Base-by-base conservation (phyloP, 2,113 vertebrate genomes). In the Centrocercus urophasianus region DNA sequence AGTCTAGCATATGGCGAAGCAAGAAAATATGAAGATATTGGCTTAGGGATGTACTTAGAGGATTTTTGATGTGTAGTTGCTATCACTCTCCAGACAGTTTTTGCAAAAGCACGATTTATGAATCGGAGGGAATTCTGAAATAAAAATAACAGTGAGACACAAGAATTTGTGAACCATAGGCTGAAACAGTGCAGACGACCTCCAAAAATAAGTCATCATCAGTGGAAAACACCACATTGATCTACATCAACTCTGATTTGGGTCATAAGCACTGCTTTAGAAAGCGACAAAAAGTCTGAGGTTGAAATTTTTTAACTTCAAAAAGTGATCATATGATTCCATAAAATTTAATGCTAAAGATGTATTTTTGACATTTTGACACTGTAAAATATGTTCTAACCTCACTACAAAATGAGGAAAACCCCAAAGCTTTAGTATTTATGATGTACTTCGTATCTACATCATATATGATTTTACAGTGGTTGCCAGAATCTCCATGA, bases 1-100 rank as follows among this genome's bases (percentile, higher is more conserved):
- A 98, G 97, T 47, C 97, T 97, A 5, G 97, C 93, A 42, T 98
- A 98, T 25, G 98, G 94, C 27, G 88, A 57, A 9, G 96, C 92
- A 75, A 97, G 34, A 96, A 96, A 98, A 92, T 98, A 98, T 0
- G 97, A 97, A 24, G 97, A 96, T 40, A 57, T 13, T 74, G 98
- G 97, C 11, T 89, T 95, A 42, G 95, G 93, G 56, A 97, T 34
- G 4, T 97, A 74, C 18, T 97, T 98, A 48, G 86, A 80, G 4
- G 94, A 52, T 32, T 72, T 50, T 6, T 27, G 79, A 42, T 74
- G 59, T 54, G 48, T 4, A 32, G 89, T 54, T 38, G 25, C 78
- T 27, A 98, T 89, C 1, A 84, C 11, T 8, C 11, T 89, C 85
- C 85, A 90, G 12, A 97, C 15, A 38, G 13, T 93, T 54, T 56